Conservation (phyloP, 1,140 invertebrate species). For the Myzus persicae region DNA sequence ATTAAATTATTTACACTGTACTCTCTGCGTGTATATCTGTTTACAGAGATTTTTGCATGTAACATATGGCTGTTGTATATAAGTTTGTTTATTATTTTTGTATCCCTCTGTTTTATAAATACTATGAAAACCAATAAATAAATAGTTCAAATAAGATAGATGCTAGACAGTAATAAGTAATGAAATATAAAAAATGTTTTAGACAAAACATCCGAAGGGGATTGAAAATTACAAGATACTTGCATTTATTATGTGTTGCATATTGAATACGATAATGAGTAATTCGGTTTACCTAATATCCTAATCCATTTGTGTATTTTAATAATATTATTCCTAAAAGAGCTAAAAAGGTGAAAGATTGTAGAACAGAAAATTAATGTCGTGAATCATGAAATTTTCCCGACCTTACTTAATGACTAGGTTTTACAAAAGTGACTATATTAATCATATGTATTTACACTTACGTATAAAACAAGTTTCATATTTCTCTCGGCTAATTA, state of each 20-base stretch:
- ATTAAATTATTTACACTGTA: too few species aligned
- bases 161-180: too few species aligned
- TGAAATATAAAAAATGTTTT: background rate
- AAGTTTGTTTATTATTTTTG: too few species aligned
- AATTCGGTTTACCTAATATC: background rate
- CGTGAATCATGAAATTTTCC: slow-evolving; percentile 22
- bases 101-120: too few species aligned
- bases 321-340: background rate
- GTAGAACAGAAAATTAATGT: background rate
- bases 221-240: too few species aligned
- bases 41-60: too few species aligned
- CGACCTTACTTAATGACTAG: background rate
- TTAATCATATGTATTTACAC: background rate
- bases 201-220: background rate
- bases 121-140: too few species aligned
- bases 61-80: background rate
- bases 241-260: background rate
- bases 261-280: background rate
- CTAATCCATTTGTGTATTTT: background rate
- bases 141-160: too few species aligned
- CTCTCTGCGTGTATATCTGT: too few species aligned
- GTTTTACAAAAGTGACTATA: background rate
- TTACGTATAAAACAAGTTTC: background rate
- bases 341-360: background rate
- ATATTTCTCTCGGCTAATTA: background rate